These are phyloP conservation scores for Conus ventricosus DNA, from an alignment of 1,140 invertebrate species.

Conservation along the genomic window DNA sequence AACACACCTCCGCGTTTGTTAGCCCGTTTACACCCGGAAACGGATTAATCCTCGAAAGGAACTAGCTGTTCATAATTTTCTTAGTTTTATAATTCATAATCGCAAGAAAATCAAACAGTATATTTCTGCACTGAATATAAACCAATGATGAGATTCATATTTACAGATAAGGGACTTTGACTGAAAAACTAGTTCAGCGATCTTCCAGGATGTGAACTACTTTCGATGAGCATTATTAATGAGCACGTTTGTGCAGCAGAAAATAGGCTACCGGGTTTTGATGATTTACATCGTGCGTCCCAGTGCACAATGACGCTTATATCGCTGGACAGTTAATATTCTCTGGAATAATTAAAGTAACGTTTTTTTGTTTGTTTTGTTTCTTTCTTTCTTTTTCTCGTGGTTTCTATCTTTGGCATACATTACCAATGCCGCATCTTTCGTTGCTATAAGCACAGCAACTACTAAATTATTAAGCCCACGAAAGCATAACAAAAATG, in stretches of 20 bases:
- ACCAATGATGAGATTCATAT: neutral
- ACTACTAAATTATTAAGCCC: too few species aligned
- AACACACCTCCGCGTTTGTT: conserved; percentile 20
- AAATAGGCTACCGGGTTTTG: neutral
- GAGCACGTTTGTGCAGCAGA: neutral
- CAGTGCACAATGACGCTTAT: too few species aligned
- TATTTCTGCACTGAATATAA: neutral
- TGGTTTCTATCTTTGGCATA: too few species aligned
- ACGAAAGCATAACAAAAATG: too few species aligned
- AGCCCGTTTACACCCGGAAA: conserved; percentile 2
- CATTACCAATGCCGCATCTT: too few species aligned
- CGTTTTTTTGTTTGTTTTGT: too few species aligned
- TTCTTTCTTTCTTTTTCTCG: too few species aligned
- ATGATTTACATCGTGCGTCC: too few species aligned
- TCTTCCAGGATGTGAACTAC: neutral
- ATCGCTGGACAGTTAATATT: neutral
- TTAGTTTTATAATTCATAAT: neutral
- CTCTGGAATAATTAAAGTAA: neutral
- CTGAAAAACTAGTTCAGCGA: neutral
- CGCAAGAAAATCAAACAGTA: neutral
- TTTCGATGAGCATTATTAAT: conserved; percentile 25
- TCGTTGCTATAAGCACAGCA: too few species aligned
- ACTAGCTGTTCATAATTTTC: neutral
- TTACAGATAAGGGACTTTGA: too few species aligned
- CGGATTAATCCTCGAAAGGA: conserved; percentile 14